Base-by-base conservation (phyloP, 1,140 invertebrate species). In the Epicauta chinensis region DNA sequence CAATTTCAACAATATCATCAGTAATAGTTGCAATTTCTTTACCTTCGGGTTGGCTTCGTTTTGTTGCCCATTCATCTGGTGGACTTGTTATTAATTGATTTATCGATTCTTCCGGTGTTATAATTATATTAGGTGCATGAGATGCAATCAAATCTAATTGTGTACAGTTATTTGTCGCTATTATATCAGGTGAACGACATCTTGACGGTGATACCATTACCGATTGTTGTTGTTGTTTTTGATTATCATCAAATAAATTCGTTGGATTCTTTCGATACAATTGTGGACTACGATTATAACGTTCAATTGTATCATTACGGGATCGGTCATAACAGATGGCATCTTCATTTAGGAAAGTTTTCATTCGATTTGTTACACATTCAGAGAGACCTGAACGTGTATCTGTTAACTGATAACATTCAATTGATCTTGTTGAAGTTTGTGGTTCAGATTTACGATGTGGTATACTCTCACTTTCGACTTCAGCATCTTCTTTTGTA, bases 141-240 rank as follows among this genome's bases (percentile, higher is more conserved):
- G 65, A 65, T 6, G 67, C 65, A 7, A 69, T 65, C 32, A 69
- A 36, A 50, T 69, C 67, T 15, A 69, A 30, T 34, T 65, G 60
- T 0, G 61, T 59, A 31, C 57, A 66, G 12, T 63, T 59, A 39
- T 65, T 65, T 0, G 51, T 53, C 0, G 62, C 55, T n/a, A 69
- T 54, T 40, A 69, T 63, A 31, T 69, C 67, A 3, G 67, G 67
- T 2, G 65, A 67, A 37, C 59, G 45, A 40, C 13, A 50, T 49
- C 47, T 11, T 23, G 23, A 5, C 7, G 23, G 23, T 1, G 7
- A 3, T 23, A 7, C 7, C 7, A 23, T 7, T 5, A 23, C 23
- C 7, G 23, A 23, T 23, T 23, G 1, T 23, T 23, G 23, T 23
- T 23, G 23, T 5, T 5, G 4, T 23, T 23, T 23, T 5, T 23